A percentile compares a stretch with the other conserved stretches of the same genome.
Evolutionary conservation across 2,888 invertebrate genomes (phyloP).

Genomic region (Amblyteles armatorius): DNA sequence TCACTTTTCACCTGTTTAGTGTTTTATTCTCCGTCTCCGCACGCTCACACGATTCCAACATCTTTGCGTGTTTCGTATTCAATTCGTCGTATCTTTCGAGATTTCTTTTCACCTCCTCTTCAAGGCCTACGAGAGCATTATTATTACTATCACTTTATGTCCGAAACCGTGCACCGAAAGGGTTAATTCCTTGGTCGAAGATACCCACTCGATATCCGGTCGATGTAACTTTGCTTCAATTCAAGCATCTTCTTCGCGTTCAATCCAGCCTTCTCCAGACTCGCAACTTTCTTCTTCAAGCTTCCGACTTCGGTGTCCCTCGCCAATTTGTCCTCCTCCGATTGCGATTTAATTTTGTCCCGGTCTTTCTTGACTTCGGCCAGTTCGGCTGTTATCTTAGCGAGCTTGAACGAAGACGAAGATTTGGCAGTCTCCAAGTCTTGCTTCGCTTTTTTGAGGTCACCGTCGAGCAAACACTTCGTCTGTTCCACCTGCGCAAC

Average conservation of each 20-base stretch:
- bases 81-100: slow-evolving; percentile 92
- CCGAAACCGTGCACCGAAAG: slow-evolving; percentile 3
- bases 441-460: slow-evolving; percentile 87
- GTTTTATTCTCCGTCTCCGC: slow-evolving; percentile 93
- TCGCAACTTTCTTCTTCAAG: slow-evolving; percentile 90
- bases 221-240: slow-evolving; percentile 89
- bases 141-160: not conserved
- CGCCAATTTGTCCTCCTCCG: slow-evolving; percentile 91
- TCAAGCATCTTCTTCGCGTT: slow-evolving; percentile 89
- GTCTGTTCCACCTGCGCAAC: slow-evolving; percentile 86
- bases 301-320: slow-evolving; percentile 92
- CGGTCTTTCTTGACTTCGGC: slow-evolving; percentile 86
- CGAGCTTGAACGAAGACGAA: slow-evolving; percentile 85
- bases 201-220: slow-evolving; percentile 89
- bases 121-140: slow-evolving; percentile 86
- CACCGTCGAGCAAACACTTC: slow-evolving; percentile 86
- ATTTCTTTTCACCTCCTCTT: slow-evolving; percentile 88
- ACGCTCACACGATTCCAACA: slow-evolving; percentile 94
- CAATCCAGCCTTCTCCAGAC: slow-evolving; percentile 88
- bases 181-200: slow-evolving; percentile 5
- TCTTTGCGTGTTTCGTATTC: slow-evolving; percentile 92
- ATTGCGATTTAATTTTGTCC: slow-evolving; percentile 88
- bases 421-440: slow-evolving; percentile 86
- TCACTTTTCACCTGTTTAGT: slow-evolving; percentile 87
- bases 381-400: slow-evolving; percentile 85